These are phyloP conservation scores for Dicrurus megarhynchus DNA, from an alignment of 2,113 vertebrate genomes.

Conservation along the genomic window DNA sequence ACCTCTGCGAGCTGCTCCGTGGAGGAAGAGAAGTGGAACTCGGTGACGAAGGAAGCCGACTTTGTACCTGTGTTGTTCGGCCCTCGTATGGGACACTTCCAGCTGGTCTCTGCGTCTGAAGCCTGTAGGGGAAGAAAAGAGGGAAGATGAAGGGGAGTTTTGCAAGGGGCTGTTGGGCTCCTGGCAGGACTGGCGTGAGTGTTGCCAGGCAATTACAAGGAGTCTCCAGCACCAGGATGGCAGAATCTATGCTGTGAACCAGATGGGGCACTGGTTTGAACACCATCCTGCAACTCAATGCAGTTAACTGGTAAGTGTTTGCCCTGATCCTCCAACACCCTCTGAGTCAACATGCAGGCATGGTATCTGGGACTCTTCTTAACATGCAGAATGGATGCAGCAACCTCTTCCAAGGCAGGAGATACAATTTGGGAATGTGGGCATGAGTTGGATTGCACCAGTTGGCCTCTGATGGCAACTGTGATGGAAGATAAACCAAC, in stretches of 20 bases:
- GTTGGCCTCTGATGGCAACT: neutral
- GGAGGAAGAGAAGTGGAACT: conserved; percentile 57
- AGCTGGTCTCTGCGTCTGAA: conserved; percentile 67
- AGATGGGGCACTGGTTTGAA: neutral
- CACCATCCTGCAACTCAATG: neutral
- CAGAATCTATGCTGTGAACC: neutral
- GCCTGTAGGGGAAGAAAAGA: conserved; percentile 66
- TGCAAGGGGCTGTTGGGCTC: neutral
- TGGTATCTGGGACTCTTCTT: neutral
- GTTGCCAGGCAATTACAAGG: neutral
- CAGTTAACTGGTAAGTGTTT: neutral
- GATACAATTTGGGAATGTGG: fast-evolving
- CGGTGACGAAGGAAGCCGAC: conserved; percentile 24
- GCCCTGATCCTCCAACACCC: neutral
- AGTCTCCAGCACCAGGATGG: neutral
- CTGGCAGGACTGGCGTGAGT: neutral
- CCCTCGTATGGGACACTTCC: conserved; percentile 55
- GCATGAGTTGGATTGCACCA: neutral
- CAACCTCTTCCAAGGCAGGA: neutral
- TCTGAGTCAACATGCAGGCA: neutral
- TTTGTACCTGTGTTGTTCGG: conserved; percentile 50
- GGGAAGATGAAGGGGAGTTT: neutral
- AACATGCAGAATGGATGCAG: neutral
- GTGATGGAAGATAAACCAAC: neutral
- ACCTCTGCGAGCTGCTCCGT: conserved; percentile 73